Base-by-base conservation (phyloP, 2,113 vertebrate species). In the Neotoma lepida region DNA sequence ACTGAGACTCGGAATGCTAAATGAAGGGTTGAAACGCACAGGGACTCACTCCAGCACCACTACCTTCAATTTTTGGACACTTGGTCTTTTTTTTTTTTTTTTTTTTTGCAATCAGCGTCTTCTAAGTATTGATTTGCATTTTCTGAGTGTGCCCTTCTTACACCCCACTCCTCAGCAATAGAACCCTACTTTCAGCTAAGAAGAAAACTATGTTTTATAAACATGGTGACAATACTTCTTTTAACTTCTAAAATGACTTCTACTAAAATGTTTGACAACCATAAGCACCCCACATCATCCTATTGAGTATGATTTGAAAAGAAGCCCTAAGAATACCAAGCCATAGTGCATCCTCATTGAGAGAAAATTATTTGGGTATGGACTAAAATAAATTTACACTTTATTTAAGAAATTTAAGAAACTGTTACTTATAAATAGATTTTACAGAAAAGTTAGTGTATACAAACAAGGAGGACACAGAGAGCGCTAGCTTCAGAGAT, bases 241-340 rank as follows among this genome's bases (percentile, higher is more conserved):
- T 73, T 95, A 41, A 84, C 89, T 73, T 94, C 78, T 73, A 80
- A 86, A 86, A 80, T 8, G 22, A 70, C 3, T 85, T 91, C 73
- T 91, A 20, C 30, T 90, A 78, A 70, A 56, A 28, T 89, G 24
- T 64, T 93, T 63, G 22, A 84, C 90, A 94, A 51, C 26, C 33
- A 20, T 1, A 2, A 64, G 28, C 2, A 35, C 1, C 5, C 1
- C 41, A 54, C n/a, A 44, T 0, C 10, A 63, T 68, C 92, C 82
- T 46, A 13, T 44, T 71, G 80, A 17, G 51, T 63, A 39, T 70
- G 2, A 85, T 58, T 93, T 17, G 15, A 46, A 89, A 93, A 71
- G 44, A n/a, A 46, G 78, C 30, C 54, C 15, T 24, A 56, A 91
- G 74, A 89, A 64, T 68, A 95, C 39, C 61, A 51, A 91, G 58